Percentiles rank a stretch among this genome's conserved stretches.
Conservation (phyloP, 1,140 invertebrate genomes). For the Nephila pilipes region DNA sequence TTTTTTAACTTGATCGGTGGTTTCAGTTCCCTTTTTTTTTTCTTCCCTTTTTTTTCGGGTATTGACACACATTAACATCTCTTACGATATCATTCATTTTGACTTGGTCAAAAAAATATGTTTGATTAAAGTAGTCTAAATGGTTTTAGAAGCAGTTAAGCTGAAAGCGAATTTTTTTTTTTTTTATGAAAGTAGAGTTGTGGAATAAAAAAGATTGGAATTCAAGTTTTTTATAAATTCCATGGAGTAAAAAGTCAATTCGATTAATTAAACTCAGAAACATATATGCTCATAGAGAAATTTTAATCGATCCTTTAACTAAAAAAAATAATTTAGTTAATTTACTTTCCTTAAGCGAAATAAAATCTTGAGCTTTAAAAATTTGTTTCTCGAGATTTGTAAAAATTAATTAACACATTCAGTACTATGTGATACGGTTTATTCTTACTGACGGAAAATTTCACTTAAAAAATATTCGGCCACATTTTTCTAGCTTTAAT, state of each 20-base stretch:
- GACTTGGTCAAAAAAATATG: background rate
- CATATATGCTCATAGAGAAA: background rate
- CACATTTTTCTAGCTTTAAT: too few species aligned
- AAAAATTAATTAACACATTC: too few species aligned
- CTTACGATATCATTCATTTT: background rate
- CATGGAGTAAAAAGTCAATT: background rate
- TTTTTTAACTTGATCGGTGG: background rate
- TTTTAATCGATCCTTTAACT: background rate
- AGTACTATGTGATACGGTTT: too few species aligned
- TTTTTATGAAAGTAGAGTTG: background rate
- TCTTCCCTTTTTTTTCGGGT: background rate
- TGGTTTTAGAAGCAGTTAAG: background rate
- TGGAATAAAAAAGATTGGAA: background rate
- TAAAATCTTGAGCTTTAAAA: too few species aligned
- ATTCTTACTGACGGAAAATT: too few species aligned
- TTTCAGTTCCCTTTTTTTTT: background rate
- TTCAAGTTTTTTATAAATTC: background rate
- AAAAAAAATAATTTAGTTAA: background rate
- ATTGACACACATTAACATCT: background rate
- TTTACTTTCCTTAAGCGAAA: background rate
- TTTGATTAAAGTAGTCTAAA: background rate
- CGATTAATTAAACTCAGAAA: background rate
- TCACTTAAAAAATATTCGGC: too few species aligned
- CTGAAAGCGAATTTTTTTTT: background rate
- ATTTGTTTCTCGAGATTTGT: too few species aligned